Conservation (phyloP, 2,113 vertebrate genomes). For the Phoenicopterus ruber region DNA sequence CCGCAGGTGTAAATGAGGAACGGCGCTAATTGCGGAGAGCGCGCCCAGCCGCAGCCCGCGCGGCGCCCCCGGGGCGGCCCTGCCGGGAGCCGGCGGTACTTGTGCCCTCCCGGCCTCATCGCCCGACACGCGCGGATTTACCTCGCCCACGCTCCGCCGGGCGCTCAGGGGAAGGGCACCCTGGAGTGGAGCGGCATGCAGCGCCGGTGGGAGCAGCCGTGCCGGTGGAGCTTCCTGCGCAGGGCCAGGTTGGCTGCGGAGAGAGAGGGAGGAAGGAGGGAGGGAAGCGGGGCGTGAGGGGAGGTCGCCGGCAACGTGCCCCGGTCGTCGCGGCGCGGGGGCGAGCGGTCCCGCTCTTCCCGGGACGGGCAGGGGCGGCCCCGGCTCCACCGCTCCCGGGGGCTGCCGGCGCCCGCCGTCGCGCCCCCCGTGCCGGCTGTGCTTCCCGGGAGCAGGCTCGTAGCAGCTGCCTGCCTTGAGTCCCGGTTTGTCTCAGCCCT, state of each 20-base stretch:
- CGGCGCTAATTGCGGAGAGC: too few species aligned
- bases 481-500: neutral
- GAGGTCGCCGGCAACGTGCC: accelerated
- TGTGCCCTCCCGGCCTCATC: neutral
- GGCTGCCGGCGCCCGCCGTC: too few species aligned
- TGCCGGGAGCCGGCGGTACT: too few species aligned
- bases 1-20: too few species aligned
- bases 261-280: neutral
- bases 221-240: conserved; percentile 84
- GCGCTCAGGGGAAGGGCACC: conserved; percentile 91
- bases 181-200: conserved; percentile 91
- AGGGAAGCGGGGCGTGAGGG: neutral
- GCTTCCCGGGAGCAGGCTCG: too few species aligned
- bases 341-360: neutral
- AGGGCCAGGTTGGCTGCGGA: conserved; percentile 80
- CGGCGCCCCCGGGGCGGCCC: too few species aligned
- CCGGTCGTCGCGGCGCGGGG: too few species aligned
- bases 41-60: too few species aligned
- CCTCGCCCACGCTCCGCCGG: neutral
- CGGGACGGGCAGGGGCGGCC: neutral
- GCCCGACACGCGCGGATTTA: neutral
- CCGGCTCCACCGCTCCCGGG: neutral
- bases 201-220: conserved; percentile 85
- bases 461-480: too few species aligned
- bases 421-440: neutral